Conservation (phyloP, 2,888 invertebrate species). For the Trilocha varians region DNA sequence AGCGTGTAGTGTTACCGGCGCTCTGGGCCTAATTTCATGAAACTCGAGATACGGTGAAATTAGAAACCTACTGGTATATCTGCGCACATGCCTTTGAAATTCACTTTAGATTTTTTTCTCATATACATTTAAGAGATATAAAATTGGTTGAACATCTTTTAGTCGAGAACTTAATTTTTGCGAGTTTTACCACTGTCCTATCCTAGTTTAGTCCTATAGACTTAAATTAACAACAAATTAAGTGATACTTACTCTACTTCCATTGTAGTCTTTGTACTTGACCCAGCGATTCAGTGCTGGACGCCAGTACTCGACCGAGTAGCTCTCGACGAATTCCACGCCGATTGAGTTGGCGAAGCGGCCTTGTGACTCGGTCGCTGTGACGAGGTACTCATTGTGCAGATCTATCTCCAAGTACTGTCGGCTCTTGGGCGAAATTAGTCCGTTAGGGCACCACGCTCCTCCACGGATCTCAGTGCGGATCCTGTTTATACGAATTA, state of each 20-base stretch:
- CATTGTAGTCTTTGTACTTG: constrained; percentile 84
- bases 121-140: too few relatives aligned
- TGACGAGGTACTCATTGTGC: constrained; percentile 81
- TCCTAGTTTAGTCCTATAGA: too few relatives aligned
- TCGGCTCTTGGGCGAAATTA: constrained; percentile 81
- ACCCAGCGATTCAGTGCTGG: constrained; percentile 79
- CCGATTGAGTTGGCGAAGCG: constrained; percentile 93
- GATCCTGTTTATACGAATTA: constrained; percentile 81
- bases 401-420: constrained; percentile 90
- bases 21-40: neutral
- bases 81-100: too few relatives aligned
- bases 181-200: too few relatives aligned
- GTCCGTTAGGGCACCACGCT: constrained; percentile 92
- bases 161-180: too few relatives aligned
- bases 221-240: neutral
- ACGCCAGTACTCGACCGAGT: constrained; percentile 87
- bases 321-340: constrained; percentile 89
- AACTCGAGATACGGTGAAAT: neutral
- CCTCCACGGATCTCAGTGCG: constrained; percentile 90
- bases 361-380: constrained; percentile 91
- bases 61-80: neutral
- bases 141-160: too few relatives aligned
- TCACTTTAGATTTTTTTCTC: too few relatives aligned
- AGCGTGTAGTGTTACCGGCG: neutral
- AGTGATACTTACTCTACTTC: constrained; percentile 77